Percentiles rank a stretch among this genome's conserved stretches.
phyloP scores from a whole-genome alignment of 2,888 invertebrate species.

The Plemyria rubiginata region DNA sequence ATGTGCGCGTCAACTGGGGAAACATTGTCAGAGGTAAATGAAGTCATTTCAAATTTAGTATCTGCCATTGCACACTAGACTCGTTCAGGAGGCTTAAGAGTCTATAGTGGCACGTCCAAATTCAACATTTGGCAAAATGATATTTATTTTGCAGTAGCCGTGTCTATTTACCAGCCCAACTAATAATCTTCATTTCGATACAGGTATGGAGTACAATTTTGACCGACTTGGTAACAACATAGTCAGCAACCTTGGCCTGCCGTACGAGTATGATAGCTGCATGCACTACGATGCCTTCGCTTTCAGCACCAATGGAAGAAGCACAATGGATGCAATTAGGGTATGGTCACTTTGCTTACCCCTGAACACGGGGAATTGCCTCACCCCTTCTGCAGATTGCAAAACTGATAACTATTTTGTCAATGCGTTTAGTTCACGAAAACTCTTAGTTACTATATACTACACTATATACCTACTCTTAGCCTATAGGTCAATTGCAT shows the following conservation, averaged over 20 bases:
- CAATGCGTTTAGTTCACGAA: too few relatives aligned
- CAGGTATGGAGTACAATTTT: slow-evolving; percentile 63
- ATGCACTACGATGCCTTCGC: slow-evolving; percentile 87
- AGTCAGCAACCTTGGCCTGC: slow-evolving; percentile 83
- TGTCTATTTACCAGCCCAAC: too few relatives aligned
- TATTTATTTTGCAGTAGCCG: too few relatives aligned
- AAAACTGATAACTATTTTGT: too few relatives aligned
- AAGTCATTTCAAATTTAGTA: neutral
- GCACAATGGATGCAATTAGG: slow-evolving; percentile 83
- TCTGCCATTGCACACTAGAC: neutral
- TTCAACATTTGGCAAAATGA: too few relatives aligned
- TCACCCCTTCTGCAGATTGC: too few relatives aligned
- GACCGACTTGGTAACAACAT: slow-evolving; percentile 79
- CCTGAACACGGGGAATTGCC: neutral
- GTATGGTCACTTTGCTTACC: slow-evolving; percentile 38
- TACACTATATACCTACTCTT: too few relatives aligned
- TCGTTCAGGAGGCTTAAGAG: too few relatives aligned
- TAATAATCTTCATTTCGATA: neutral
- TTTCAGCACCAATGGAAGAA: slow-evolving; percentile 85
- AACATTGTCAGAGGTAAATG: slow-evolving; percentile 78
- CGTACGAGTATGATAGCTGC: slow-evolving; percentile 87
- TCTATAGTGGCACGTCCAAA: too few relatives aligned
- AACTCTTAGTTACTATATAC: too few relatives aligned
- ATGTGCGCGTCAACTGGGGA: slow-evolving; percentile 87
- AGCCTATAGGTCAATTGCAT: too few relatives aligned